Evolutionary conservation across 2,797 vertebrate species (phyloP).

Genomic region (Sorex maritimensis): DNA sequence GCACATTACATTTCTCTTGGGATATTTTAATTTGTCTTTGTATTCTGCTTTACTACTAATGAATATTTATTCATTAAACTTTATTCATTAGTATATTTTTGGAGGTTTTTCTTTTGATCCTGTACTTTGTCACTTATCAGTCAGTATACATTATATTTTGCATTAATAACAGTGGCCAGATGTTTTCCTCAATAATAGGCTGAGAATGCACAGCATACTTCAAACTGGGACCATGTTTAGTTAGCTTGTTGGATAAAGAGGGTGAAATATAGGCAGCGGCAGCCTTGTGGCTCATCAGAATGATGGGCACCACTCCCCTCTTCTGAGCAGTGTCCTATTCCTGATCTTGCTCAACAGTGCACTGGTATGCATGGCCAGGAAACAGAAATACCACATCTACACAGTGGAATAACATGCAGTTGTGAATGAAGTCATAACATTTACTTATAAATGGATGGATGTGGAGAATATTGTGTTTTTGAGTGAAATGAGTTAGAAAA

Average conservation of each 20-base stretch:
- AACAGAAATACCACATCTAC: too few relatives aligned
- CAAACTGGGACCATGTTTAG: not conserved
- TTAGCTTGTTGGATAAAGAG: not conserved
- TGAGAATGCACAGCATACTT: not conserved
- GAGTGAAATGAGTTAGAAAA: too few relatives aligned
- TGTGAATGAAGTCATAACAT: too few relatives aligned
- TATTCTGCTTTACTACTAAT: not conserved
- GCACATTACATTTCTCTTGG: not conserved
- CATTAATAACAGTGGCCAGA: not conserved
- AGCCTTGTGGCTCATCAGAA: not conserved
- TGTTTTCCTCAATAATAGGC: not conserved
- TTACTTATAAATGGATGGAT: too few relatives aligned
- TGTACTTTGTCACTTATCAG: not conserved
- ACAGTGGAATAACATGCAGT: too few relatives aligned
- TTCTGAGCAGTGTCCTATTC: not conserved
- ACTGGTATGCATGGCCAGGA: not conserved
- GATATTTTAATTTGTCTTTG: not conserved
- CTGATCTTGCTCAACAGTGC: not conserved
- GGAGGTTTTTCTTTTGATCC: not conserved
- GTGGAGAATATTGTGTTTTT: too few relatives aligned
- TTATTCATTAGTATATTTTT: not conserved
- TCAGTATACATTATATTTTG: not conserved
- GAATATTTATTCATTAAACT: too few relatives aligned
- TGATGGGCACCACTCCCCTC: accelerated
- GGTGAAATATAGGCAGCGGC: not conserved